Percentiles rank a stretch among this genome's conserved stretches.
Evolutionary conservation across 92 coral and sea anemone genomes (phyloP).

Genomic region (Porites cylindrica): DNA sequence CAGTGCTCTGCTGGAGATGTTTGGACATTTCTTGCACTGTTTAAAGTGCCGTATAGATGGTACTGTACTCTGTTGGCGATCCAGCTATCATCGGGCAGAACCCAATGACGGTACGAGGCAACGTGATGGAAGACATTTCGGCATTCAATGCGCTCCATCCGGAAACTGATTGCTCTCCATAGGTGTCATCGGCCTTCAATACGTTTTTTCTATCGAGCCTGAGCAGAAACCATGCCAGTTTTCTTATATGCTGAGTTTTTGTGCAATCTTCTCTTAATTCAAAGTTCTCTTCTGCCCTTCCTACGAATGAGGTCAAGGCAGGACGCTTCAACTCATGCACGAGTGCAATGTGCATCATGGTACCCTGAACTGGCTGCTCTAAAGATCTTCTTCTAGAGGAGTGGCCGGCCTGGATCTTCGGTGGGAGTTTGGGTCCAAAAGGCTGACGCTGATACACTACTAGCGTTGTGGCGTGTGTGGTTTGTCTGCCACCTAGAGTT

Average conservation of each 20-base stretch:
- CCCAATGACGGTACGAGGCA: slow-evolving; percentile 56
- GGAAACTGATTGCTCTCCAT: slow-evolving; percentile 45
- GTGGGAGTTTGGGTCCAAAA: slow-evolving; percentile 31
- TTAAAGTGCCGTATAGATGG: slow-evolving; percentile 60
- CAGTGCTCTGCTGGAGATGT: slow-evolving; percentile 6
- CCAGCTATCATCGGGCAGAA: slow-evolving; percentile 79
- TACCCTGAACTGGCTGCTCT: slow-evolving; percentile 9
- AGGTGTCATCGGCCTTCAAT: slow-evolving; percentile 19
- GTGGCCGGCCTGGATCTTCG: slow-evolving; percentile 25
- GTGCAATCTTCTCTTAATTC: background rate
- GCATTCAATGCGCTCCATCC: slow-evolving; percentile 75
- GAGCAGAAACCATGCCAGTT: slow-evolving; percentile 55
- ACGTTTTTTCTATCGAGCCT: slow-evolving; percentile 24
- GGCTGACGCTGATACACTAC: too few relatives aligned
- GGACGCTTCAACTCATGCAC: slow-evolving; percentile 55
- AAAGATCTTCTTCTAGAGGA: slow-evolving; percentile 3
- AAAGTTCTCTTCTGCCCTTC: slow-evolving; percentile 16
- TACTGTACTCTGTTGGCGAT: slow-evolving; percentile 66
- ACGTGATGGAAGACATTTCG: slow-evolving; percentile 9
- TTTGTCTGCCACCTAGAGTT: too few relatives aligned
- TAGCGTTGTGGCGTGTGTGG: too few relatives aligned
- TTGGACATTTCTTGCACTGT: background rate
- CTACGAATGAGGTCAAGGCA: slow-evolving; percentile 29
- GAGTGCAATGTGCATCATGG: slow-evolving; percentile 33
- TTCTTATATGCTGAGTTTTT: slow-evolving; percentile 3